These are phyloP conservation scores for Liodrosophila aerea DNA, from an alignment of 2,888 invertebrate species.

Conservation along the genomic window DNA sequence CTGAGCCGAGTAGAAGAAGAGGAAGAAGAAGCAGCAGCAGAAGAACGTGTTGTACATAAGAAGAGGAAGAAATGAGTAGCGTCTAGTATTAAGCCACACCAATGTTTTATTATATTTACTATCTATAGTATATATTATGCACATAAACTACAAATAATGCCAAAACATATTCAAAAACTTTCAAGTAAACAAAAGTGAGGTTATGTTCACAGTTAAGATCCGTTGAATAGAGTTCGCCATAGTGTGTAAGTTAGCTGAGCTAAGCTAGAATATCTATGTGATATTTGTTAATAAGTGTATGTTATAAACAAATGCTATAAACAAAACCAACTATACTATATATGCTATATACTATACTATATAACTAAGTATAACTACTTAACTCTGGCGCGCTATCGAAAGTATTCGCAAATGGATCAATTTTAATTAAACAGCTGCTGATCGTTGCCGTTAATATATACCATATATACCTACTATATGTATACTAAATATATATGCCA, in stretches of 20 bases:
- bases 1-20: neutral
- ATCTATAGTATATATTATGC: slow-evolving; percentile 50
- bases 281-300: slow-evolving; percentile 81
- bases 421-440: slow-evolving; percentile 42
- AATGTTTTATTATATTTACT: slow-evolving; percentile 58
- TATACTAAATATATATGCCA: slow-evolving; percentile 8
- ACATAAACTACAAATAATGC: slow-evolving; percentile 64
- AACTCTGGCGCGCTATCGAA: slow-evolving; percentile 35
- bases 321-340: slow-evolving; percentile 22
- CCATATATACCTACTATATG: slow-evolving; percentile 17
- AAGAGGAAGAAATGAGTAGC: too few relatives aligned
- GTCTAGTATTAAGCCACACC: slow-evolving; percentile 58
- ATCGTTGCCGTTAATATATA: slow-evolving; percentile 49
- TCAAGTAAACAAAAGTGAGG: slow-evolving; percentile 6
- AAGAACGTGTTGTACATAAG: slow-evolving; percentile 33
- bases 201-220: slow-evolving; percentile 9
- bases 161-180: slow-evolving; percentile 45
- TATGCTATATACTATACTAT: neutral
- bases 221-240: slow-evolving; percentile 36
- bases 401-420: slow-evolving; percentile 52
- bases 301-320: slow-evolving; percentile 59
- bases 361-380: slow-evolving; percentile 4
- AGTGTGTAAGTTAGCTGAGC: slow-evolving; percentile 43
- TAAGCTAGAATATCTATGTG: slow-evolving; percentile 78
- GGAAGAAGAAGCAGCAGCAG: slow-evolving; percentile 1